Evolutionary conservation across 2,113 vertebrate genomes (phyloP).

Genomic region (Eclectus roratus): DNA sequence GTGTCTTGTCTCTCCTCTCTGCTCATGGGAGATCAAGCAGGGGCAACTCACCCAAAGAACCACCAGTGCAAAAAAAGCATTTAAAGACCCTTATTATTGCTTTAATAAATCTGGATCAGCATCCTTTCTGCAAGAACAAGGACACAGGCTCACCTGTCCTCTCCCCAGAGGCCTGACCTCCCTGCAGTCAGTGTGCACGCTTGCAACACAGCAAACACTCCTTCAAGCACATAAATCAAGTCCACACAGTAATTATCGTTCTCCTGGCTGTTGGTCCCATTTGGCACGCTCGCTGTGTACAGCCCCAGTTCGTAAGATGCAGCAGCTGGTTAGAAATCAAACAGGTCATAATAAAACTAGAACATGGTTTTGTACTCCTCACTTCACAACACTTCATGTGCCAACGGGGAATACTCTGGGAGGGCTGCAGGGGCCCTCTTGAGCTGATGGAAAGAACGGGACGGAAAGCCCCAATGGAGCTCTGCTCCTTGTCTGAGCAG

Average conservation of each 20-base stretch:
- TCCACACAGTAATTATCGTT: constrained; percentile 1
- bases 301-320: background rate
- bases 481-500: background rate
- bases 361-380: background rate
- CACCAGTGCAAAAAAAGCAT: constrained; percentile 41
- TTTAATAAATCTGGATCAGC: constrained; percentile 61
- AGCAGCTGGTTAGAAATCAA: constrained; percentile 34
- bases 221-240: constrained; percentile 18
- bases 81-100: constrained; percentile 70
- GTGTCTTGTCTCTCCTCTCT: background rate
- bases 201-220: background rate
- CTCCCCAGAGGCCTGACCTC: background rate
- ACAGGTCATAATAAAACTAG: background rate
- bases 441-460: background rate
- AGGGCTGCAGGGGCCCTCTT: background rate
- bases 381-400: background rate
- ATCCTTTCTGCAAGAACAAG: constrained; percentile 21
- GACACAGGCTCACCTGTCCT: background rate
- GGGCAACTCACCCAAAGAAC: constrained; percentile 18
- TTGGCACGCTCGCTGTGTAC: background rate
- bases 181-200: background rate
- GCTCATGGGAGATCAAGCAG: background rate
- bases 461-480: background rate
- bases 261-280: background rate
- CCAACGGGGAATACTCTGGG: background rate